A percentile compares a stretch with the other conserved stretches of the same genome.
phyloP scores from a whole-genome alignment of 2,797 vertebrate species.

The Fundulus diaphanus region DNA sequence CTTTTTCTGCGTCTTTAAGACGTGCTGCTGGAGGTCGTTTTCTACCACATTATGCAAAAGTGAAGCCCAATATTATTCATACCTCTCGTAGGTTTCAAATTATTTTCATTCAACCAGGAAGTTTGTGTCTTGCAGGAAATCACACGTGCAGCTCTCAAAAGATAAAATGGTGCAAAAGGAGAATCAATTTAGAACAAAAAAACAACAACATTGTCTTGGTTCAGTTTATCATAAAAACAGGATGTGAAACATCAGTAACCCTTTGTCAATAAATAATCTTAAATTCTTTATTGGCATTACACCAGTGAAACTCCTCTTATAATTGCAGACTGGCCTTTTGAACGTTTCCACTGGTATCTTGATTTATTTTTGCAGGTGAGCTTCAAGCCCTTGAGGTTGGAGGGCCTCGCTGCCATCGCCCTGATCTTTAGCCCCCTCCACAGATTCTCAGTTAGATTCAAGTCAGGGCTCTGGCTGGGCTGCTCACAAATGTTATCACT shows the following conservation, averaged over 20 bases:
- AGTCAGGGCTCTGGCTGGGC: not conserved
- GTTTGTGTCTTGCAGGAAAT: not conserved
- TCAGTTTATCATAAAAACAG: not conserved
- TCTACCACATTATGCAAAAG: not conserved
- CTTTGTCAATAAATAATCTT: too few relatives aligned
- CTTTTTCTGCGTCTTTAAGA: not conserved
- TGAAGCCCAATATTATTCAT: not conserved
- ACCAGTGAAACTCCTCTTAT: not conserved
- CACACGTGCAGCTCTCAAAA: not conserved
- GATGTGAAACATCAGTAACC: too few relatives aligned
- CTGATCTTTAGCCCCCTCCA: not conserved
- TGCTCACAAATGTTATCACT: not conserved
- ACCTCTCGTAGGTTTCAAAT: not conserved
- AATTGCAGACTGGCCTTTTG: not conserved
- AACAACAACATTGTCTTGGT: too few relatives aligned
- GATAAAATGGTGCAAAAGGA: not conserved
- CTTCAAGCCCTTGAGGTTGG: not conserved
- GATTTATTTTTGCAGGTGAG: not conserved
- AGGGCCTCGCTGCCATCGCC: not conserved
- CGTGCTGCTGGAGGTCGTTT: conserved; percentile 8
- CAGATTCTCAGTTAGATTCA: not conserved
- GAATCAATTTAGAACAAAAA: not conserved
- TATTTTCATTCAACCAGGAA: not conserved
- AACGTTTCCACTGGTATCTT: not conserved
- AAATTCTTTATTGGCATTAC: too few relatives aligned